Conservation (phyloP, 35 echinoderm and acorn worm genomes). For the Patiria miniata region DNA sequence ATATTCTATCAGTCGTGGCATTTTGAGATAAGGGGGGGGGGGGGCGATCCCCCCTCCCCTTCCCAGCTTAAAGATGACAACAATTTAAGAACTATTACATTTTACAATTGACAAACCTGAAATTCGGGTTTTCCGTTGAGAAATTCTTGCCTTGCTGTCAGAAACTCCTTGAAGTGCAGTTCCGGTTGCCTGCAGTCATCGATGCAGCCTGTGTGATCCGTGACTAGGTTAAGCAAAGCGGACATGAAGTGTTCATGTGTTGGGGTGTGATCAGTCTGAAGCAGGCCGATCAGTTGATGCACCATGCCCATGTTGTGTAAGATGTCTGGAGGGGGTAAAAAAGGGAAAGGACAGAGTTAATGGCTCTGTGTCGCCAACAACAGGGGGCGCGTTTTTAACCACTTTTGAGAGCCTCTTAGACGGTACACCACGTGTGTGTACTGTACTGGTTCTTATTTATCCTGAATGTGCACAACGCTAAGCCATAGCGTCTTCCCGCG, state of each 20-base stretch:
- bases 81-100: neutral
- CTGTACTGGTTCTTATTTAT: too few relatives aligned
- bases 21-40: too few relatives aligned
- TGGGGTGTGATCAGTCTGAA: conserved; percentile 64
- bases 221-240: conserved; percentile 65
- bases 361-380: too few relatives aligned
- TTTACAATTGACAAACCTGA: conserved; percentile 44
- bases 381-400: too few relatives aligned
- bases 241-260: conserved; percentile 79
- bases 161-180: conserved; percentile 56
- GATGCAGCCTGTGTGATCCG: conserved; percentile 51
- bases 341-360: too few relatives aligned
- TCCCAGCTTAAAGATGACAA: too few relatives aligned
- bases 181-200: conserved; percentile 53
- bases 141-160: conserved; percentile 46
- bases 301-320: conserved; percentile 87
- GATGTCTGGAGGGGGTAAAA: conserved; percentile 48
- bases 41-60: too few relatives aligned
- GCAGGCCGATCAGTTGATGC: conserved; percentile 65
- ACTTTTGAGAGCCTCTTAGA: too few relatives aligned
- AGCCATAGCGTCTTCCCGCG: too few relatives aligned
- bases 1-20: too few relatives aligned
- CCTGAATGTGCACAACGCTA: too few relatives aligned
- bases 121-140: conserved; percentile 87
- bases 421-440: too few relatives aligned